These are phyloP conservation scores for Drosophila virilis DNA, from an alignment of 1,140 invertebrate genomes.

Conservation along the genomic window DNA sequence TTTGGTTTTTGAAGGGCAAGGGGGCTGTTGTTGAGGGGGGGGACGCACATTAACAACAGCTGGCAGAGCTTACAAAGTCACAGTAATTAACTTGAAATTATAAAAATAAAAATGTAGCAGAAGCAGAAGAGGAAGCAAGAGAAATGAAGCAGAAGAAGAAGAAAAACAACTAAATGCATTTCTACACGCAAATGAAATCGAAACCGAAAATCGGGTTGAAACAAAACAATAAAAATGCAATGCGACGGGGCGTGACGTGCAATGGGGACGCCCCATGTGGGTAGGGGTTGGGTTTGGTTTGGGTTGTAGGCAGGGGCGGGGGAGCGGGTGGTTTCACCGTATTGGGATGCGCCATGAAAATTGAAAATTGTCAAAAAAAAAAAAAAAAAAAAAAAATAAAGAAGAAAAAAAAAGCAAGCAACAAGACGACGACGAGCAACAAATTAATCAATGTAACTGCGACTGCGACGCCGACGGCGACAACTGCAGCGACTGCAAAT, in stretches of 20 bases:
- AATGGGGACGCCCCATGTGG: not conserved
- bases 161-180: conserved; percentile 35
- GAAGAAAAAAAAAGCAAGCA: conserved; percentile 9
- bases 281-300: not conserved
- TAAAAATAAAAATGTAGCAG: conserved; percentile 4
- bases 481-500: conserved; percentile 13
- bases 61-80: conserved; percentile 3
- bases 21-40: too few relatives aligned
- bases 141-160: too few relatives aligned
- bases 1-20: not conserved
- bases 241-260: conserved; percentile 20
- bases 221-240: conserved; percentile 37
- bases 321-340: not conserved
- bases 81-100: conserved; percentile 20
- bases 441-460: conserved; percentile 64
- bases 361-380: conserved; percentile 61
- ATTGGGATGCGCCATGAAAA: conserved; percentile 38
- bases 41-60: conserved; percentile 23
- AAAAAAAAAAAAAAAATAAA: conserved; percentile 17
- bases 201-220: conserved; percentile 59
- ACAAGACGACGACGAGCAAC: conserved; percentile 39
- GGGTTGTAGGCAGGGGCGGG: not conserved
- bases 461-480: conserved; percentile 3
- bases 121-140: not conserved
- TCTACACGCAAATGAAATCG: conserved; percentile 60